Conservation (phyloP, 1,140 invertebrate genomes). For the Macrobrachium rosenbergii region DNA sequence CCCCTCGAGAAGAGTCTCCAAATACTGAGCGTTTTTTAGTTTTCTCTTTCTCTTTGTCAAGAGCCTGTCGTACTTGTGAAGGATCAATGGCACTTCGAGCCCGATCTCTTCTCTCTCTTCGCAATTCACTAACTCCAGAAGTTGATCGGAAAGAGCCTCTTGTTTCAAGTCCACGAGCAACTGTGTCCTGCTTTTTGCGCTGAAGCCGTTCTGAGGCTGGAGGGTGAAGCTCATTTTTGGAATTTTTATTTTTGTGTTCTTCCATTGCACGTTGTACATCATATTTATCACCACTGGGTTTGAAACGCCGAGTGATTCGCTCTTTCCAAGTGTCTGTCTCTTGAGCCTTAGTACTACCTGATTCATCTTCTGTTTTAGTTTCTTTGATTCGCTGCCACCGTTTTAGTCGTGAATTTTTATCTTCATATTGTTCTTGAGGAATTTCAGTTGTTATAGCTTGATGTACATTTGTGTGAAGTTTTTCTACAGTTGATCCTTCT, state of each 20-base stretch:
- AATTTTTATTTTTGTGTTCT: slow-evolving; percentile 72
- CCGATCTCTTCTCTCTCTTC: slow-evolving; percentile 69
- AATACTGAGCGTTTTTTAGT: slow-evolving; percentile 37
- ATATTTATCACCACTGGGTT: slow-evolving; percentile 61
- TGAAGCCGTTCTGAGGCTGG: slow-evolving; percentile 61
- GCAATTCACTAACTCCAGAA: slow-evolving; percentile 44
- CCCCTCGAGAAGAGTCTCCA: slow-evolving; percentile 28
- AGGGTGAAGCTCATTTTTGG: slow-evolving; percentile 67
- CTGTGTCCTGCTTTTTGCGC: slow-evolving; percentile 53
- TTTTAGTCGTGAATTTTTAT: slow-evolving; percentile 76
- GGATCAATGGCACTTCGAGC: slow-evolving; percentile 73
- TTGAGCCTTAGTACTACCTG: slow-evolving; percentile 8
- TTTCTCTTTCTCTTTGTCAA: slow-evolving; percentile 55
- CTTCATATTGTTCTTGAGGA: slow-evolving; percentile 70
- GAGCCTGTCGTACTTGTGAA: slow-evolving; percentile 69
- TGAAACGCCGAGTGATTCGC: slow-evolving; percentile 42
- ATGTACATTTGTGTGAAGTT: slow-evolving; percentile 31
- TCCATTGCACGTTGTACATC: slow-evolving; percentile 58
- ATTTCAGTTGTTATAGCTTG: slow-evolving; percentile 69
- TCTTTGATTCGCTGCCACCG: slow-evolving; percentile 74
- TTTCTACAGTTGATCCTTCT: slow-evolving; percentile 73
- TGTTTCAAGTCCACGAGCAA: slow-evolving; percentile 55
- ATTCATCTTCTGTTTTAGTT: slow-evolving; percentile 50
- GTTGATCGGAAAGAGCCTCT: slow-evolving; percentile 61
- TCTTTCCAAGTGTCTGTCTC: slow-evolving; percentile 53